A percentile compares a stretch with the other conserved stretches of the same genome.
Evolutionary conservation across 2,113 vertebrate genomes (phyloP).

Genomic region (Anas platyrhynchos): DNA sequence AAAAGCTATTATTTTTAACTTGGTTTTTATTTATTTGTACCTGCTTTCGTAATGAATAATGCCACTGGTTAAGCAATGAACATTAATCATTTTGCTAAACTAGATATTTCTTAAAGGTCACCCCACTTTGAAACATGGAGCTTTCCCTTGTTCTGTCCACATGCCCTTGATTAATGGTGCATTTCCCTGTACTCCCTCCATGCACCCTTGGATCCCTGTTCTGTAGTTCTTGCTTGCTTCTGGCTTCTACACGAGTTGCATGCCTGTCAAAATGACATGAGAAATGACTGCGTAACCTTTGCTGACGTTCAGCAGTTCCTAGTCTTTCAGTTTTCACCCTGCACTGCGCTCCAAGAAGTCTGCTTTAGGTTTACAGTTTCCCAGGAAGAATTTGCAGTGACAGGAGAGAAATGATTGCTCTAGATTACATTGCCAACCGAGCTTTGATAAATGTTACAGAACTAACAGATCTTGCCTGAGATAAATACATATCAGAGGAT

Average conservation of each 20-base stretch:
- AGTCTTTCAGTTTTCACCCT: not conserved
- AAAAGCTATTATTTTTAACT: not conserved
- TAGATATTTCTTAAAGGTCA: slow-evolving; percentile 14
- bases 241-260: not conserved
- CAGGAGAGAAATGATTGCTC: slow-evolving; percentile 54
- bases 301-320: slow-evolving; percentile 1
- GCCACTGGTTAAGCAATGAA: slow-evolving; percentile 18
- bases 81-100: slow-evolving; percentile 8
- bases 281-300: slow-evolving; percentile 35
- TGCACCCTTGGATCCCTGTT: not conserved
- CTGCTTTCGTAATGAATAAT: not conserved
- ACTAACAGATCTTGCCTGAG: slow-evolving; percentile 31
- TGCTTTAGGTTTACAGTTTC: slow-evolving; percentile 25
- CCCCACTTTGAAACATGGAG: not conserved
- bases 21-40: slow-evolving; percentile 13
- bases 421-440: slow-evolving; percentile 50
- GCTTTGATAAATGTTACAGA: slow-evolving; percentile 42
- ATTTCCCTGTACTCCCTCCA: not conserved
- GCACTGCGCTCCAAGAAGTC: not conserved
- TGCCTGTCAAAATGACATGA: slow-evolving; percentile 13
- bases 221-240: not conserved
- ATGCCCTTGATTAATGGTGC: not conserved
- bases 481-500: slow-evolving; percentile 32
- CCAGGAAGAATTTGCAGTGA: slow-evolving; percentile 39
- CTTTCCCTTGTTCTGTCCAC: not conserved